These are phyloP conservation scores for Cryptoprocta ferox DNA, from an alignment of 2,797 vertebrate genomes.

Conservation along the genomic window DNA sequence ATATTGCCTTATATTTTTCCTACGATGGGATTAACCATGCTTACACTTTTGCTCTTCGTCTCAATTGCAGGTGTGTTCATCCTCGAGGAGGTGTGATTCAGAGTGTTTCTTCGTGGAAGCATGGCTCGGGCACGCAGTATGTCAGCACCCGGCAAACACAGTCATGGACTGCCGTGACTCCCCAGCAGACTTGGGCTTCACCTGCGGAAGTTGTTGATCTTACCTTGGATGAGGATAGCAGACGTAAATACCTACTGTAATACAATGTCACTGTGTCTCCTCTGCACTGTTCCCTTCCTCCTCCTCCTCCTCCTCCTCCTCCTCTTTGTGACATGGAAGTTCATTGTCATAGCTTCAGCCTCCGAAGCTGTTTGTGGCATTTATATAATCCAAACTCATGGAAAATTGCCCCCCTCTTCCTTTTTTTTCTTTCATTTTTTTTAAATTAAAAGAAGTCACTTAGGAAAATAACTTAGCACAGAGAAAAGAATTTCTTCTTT, in stretches of 20 bases:
- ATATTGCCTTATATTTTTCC: not conserved
- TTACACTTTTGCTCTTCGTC: not conserved
- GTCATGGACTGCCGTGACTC: constrained; percentile 94
- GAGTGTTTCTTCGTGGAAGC: constrained; percentile 96
- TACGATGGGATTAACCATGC: not conserved
- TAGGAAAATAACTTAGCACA: constrained; percentile 75
- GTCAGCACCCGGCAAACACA: constrained; percentile 90
- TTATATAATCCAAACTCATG: constrained; percentile 74
- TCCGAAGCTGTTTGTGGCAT: constrained; percentile 84
- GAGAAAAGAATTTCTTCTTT: constrained; percentile 73
- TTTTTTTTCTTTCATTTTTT: not conserved
- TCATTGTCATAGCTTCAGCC: constrained; percentile 79
- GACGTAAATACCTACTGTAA: constrained; percentile 97
- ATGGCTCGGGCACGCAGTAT: constrained; percentile 88
- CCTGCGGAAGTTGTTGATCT: constrained; percentile 98
- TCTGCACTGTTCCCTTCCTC: constrained; percentile 74
- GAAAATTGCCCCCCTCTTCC: constrained; percentile 63
- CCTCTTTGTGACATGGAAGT: constrained; percentile 83
- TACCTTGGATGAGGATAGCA: constrained; percentile 96
- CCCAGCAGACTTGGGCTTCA: constrained; percentile 95
- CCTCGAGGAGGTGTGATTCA: constrained; percentile 98
- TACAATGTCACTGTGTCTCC: constrained; percentile 82
- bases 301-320: constrained; percentile 12
- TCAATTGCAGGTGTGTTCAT: constrained; percentile 89
- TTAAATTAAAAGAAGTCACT: constrained; percentile 72